phyloP scores from a whole-genome alignment of 2,113 vertebrate genomes.

The Salvator merianae region DNA sequence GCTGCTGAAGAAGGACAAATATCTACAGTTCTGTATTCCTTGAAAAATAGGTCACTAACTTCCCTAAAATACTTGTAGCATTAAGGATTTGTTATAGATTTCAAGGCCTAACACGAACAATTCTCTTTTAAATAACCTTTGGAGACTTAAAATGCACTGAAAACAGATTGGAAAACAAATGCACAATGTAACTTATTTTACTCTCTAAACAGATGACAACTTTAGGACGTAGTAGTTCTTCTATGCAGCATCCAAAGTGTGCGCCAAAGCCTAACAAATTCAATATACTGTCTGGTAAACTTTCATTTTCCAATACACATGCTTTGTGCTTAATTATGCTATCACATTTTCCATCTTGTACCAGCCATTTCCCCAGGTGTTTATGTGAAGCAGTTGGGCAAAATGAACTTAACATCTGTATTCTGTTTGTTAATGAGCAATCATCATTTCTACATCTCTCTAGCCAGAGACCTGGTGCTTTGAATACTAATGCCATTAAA shows the following conservation, averaged over 20 bases:
- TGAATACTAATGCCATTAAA: conserved; percentile 75
- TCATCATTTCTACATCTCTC: conserved; percentile 77
- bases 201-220: fast-evolving
- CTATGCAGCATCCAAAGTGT: conserved; percentile 26
- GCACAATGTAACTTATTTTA: conserved; percentile 3
- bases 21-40: neutral
- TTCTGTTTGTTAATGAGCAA: conserved; percentile 81
- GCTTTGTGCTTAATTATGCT: conserved; percentile 36
- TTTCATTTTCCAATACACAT: conserved; percentile 26
- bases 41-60: neutral
- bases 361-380: conserved; percentile 71
- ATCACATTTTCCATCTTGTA: conserved; percentile 55
- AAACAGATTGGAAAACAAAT: neutral
- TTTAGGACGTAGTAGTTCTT: fast-evolving
- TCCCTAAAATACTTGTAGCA: neutral
- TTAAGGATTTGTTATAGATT: neutral
- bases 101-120: neutral
- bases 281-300: conserved; percentile 34
- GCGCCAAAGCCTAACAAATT: conserved; percentile 51
- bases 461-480: conserved; percentile 72
- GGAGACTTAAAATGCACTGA: neutral
- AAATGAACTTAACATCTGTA: conserved; percentile 79
- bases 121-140: neutral
- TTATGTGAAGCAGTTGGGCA: conserved; percentile 70
- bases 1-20: neutral